Conservation (phyloP, 2,113 vertebrate genomes). For the Platysteira castanea region DNA sequence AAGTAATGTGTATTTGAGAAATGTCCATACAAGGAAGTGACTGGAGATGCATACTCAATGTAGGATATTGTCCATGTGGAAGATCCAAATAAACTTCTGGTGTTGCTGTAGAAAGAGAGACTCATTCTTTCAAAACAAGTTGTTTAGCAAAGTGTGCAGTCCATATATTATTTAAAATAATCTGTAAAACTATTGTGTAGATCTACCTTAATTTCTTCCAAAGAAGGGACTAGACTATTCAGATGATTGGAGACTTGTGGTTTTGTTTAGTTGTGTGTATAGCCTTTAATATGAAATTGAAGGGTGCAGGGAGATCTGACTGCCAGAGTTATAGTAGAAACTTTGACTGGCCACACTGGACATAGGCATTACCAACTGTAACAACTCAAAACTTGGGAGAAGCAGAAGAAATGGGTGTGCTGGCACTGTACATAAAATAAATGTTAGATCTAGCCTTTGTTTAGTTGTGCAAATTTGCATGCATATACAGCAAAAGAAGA, state of each 20-base stretch:
- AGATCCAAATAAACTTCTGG: not conserved
- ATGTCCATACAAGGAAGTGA: not conserved
- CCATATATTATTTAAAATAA: not conserved
- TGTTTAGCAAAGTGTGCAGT: not conserved
- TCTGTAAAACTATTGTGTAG: not conserved
- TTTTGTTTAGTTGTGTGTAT: not conserved
- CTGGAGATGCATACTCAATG: not conserved
- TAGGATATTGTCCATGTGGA: not conserved
- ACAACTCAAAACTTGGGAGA: not conserved
- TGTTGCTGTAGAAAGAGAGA: not conserved
- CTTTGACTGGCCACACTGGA: not conserved
- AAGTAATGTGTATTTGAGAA: not conserved
- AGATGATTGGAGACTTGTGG: not conserved
- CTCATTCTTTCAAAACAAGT: not conserved
- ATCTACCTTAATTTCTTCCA: not conserved
- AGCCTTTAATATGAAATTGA: not conserved
- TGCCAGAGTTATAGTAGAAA: not conserved
- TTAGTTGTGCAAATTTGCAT: not conserved
- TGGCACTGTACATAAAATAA: not conserved
- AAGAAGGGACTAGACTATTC: not conserved
- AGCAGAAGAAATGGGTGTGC: not conserved
- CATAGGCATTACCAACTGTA: not conserved
- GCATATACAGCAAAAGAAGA: not conserved
- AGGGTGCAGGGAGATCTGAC: not conserved
- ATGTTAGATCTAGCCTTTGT: not conserved